Evolutionary conservation across 2,113 vertebrate species (phyloP).

Genomic region (Percina caprodes): DNA sequence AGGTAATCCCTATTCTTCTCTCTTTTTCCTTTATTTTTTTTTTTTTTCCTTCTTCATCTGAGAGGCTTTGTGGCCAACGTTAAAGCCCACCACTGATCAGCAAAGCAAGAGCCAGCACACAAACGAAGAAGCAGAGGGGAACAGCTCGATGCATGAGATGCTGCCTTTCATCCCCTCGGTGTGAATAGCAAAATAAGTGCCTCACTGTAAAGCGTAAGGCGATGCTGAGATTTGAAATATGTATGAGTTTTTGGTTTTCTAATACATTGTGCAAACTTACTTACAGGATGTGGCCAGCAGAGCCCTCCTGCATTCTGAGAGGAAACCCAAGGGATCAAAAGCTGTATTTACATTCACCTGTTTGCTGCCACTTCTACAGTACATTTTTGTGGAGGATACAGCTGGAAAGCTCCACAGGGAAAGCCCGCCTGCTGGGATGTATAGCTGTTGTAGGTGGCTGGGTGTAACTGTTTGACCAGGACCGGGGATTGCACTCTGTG

Average conservation of each 20-base stretch:
- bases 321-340: slow-evolving; percentile 40
- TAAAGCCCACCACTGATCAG: slow-evolving; percentile 66
- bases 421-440: slow-evolving; percentile 32
- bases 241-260: slow-evolving; percentile 63
- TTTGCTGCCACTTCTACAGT: slow-evolving; percentile 21
- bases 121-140: slow-evolving; percentile 53
- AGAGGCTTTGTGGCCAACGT: slow-evolving; percentile 68
- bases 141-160: slow-evolving; percentile 66
- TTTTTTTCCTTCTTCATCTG: slow-evolving; percentile 67
- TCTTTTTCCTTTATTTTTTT: slow-evolving; percentile 65
- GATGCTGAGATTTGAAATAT: slow-evolving; percentile 70
- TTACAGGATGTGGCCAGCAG: slow-evolving; percentile 56
- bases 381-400: slow-evolving; percentile 38
- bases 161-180: slow-evolving; percentile 72
- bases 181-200: slow-evolving; percentile 71
- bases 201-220: slow-evolving; percentile 56
- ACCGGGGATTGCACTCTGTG: not conserved
- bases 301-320: slow-evolving; percentile 32
- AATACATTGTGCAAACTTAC: slow-evolving; percentile 69
- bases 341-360: slow-evolving; percentile 54
- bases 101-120: slow-evolving; percentile 57
- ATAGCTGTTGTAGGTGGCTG: slow-evolving; percentile 3
- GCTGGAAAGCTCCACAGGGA: slow-evolving; percentile 41
- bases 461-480: slow-evolving; percentile 19
- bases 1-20: slow-evolving; percentile 78